These are phyloP conservation scores for Cenopis cana DNA, from an alignment of 2,888 invertebrate species.

Conservation along the genomic window DNA sequence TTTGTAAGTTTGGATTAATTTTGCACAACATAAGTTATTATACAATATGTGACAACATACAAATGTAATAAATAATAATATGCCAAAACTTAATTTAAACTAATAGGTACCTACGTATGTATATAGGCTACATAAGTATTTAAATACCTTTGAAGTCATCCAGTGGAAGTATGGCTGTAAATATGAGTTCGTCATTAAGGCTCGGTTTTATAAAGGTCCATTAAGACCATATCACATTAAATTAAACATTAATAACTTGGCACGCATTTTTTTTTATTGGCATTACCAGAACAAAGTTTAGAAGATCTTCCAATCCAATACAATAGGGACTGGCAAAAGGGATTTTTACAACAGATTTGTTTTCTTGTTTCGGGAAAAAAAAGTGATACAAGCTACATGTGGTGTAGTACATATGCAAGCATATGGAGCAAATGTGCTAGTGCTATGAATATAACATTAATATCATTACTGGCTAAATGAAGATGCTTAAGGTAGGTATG, in stretches of 20 bases:
- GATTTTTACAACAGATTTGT: not conserved
- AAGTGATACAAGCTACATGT: not conserved
- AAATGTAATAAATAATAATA: not conserved
- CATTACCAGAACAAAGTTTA: no score
- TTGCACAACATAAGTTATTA: not conserved
- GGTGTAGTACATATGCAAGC: not conserved
- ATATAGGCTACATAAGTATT: not conserved
- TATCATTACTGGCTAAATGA: no score
- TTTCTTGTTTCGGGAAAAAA: not conserved
- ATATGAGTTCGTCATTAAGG: constrained; percentile 5
- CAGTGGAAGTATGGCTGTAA: constrained; percentile 28
- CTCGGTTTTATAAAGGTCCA: not conserved
- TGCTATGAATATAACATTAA: no score
- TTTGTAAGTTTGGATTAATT: not conserved
- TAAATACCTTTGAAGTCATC: constrained; percentile 22
- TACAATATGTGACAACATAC: no score
- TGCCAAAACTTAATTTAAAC: no score
- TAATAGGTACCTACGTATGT: no score
- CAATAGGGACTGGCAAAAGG: not conserved
- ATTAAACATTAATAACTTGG: no score
- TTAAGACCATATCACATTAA: not conserved
- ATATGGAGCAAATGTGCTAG: not conserved
- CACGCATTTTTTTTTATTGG: no score
- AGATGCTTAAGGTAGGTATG: not conserved
- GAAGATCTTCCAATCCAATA: not conserved